These are phyloP conservation scores for Pseudorasbora parva DNA, from an alignment of 2,113 vertebrate species.

Conservation along the genomic window DNA sequence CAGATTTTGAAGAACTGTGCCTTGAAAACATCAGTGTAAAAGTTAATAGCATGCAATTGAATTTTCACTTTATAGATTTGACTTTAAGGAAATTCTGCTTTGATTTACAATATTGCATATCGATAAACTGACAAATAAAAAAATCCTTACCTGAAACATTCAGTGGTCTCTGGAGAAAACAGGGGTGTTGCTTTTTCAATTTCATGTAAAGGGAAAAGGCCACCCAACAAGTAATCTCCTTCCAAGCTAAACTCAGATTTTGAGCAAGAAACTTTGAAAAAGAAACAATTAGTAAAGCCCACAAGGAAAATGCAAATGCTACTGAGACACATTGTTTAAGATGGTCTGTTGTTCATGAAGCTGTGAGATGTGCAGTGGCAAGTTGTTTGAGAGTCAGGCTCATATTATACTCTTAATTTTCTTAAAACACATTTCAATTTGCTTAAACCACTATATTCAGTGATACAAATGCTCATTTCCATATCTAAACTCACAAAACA, in stretches of 20 bases:
- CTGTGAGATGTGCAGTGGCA: not conserved
- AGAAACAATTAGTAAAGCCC: slow-evolving; percentile 7
- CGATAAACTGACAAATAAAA: not conserved
- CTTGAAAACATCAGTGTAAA: slow-evolving; percentile 54
- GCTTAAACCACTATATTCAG: slow-evolving; percentile 46
- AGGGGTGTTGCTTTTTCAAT: not conserved
- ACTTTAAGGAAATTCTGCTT: not conserved
- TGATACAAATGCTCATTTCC: slow-evolving; percentile 32
- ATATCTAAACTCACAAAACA: not conserved
- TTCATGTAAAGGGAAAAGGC: slow-evolving; percentile 46
- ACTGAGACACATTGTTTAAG: slow-evolving; percentile 28
- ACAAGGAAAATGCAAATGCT: slow-evolving; percentile 39
- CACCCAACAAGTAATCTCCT: slow-evolving; percentile 54
- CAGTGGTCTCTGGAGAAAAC: slow-evolving; percentile 28
- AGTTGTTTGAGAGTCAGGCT: not conserved
- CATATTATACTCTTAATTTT: slow-evolving; percentile 24
- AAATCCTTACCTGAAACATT: slow-evolving; percentile 44
- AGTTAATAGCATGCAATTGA: not conserved
- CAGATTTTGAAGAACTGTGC: slow-evolving; percentile 55
- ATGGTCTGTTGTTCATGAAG: not conserved
- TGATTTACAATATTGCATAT: not conserved
- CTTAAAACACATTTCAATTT: slow-evolving; percentile 49
- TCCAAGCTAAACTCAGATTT: slow-evolving; percentile 38
- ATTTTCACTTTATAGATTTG: not conserved
- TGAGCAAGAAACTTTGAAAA: slow-evolving; percentile 20